phyloP scores from a whole-genome alignment of 1,140 invertebrate genomes.

The Caenorhabditis inopinata region DNA sequence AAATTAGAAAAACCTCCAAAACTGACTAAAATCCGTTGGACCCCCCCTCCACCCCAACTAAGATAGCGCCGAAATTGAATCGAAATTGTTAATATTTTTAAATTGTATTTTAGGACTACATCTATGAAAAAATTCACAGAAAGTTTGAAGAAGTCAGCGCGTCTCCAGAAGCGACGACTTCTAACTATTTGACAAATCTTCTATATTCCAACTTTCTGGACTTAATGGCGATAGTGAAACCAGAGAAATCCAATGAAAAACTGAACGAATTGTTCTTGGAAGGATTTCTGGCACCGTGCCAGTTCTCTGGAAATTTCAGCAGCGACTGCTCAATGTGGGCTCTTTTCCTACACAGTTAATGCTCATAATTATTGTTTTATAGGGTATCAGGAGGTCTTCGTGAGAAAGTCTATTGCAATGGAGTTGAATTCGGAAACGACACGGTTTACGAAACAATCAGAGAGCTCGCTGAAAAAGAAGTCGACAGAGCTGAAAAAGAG shows the following conservation, averaged over 20 bases:
- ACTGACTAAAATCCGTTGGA: too few species aligned
- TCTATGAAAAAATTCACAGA: constrained; percentile 3
- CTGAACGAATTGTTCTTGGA: not conserved
- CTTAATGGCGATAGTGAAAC: constrained; percentile 13
- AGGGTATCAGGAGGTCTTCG: not conserved
- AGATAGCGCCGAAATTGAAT: too few species aligned
- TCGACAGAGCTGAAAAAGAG: not conserved
- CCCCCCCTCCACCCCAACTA: too few species aligned
- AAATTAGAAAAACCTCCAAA: too few species aligned
- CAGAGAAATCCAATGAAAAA: not conserved
- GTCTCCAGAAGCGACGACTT: not conserved
- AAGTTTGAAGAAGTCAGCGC: not conserved
- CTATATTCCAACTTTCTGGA: not conserved
- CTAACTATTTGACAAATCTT: not conserved
- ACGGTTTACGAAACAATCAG: constrained; percentile 1
- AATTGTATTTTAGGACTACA: not conserved
- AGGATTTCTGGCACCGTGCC: not conserved
- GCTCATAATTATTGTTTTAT: not conserved
- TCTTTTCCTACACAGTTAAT: not conserved
- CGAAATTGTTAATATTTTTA: too few species aligned
- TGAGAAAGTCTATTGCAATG: not conserved
- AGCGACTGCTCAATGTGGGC: not conserved
- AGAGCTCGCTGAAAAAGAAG: not conserved
- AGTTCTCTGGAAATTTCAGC: constrained; percentile 5
- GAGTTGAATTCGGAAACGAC: constrained; percentile 13